Base-by-base conservation (phyloP, 2,113 vertebrate species). In the Chitala chitala region DNA sequence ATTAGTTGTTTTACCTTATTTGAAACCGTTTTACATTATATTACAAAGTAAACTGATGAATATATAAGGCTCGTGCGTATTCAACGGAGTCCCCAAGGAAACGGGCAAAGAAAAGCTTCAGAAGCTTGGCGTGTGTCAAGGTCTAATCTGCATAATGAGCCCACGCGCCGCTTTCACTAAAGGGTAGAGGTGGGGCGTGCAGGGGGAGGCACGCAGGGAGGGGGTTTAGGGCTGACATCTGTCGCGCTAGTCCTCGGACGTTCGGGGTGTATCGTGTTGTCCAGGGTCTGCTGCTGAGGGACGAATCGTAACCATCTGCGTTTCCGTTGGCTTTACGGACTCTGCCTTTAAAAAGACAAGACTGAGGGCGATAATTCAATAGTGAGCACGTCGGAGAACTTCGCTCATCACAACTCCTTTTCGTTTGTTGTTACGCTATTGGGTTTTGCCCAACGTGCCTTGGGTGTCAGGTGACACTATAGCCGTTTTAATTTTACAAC, bases 271-370 rank as follows among this genome's bases (percentile, higher is more conserved):
- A 79, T 82, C 78, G 76, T 77, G 79, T 80, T 84, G 79, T 77
- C 80, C 44, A 69, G 75, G 55, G 84, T 81, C 79, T 42, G 63
- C 15, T 63, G 22, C 65, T 81, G 10, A 50, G 73, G 78, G 69
- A 61, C 78, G 56, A 51, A 74, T 72, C 65, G 56, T 69, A 63
- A 80, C 84, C 85, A 86, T 86, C 84, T 86, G 85, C 79, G 82
- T 77, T 78, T 69, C 70, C 71, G 76, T 56, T 71, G 54, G 63
- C 79, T 81, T 81, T 80, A 84, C 80, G 65, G 76, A 65, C 3
- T 31, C 6, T 15, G 69, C 73, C 83, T 81, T 85, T 85, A 79
- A 79, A 78, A 73, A 76, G 44, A 54, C 68, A 7, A 38, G 31
- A 55, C 38, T n/a, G 12, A 33, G 71, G 71, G 44, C 29, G 20